These are phyloP conservation scores for Mongoloraphidia duomilia DNA, from an alignment of 2,888 invertebrate species.

Conservation along the genomic window DNA sequence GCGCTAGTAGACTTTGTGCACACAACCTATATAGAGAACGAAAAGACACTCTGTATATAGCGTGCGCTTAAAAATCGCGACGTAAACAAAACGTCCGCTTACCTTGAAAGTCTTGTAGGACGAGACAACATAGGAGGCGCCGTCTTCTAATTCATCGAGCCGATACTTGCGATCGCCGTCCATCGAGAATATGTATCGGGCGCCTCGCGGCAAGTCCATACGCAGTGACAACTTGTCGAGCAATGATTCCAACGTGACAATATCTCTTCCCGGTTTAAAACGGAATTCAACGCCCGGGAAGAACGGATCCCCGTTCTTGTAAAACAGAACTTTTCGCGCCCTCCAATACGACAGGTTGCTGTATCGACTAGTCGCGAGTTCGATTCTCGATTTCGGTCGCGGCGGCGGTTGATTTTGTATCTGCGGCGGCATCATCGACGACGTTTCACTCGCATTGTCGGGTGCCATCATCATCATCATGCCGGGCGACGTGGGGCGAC, in stretches of 20 bases:
- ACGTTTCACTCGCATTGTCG: slow-evolving; percentile 39
- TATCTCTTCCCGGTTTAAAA: slow-evolving; percentile 78
- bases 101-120: slow-evolving; percentile 87
- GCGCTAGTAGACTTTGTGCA: too few relatives aligned
- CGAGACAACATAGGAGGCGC: slow-evolving; percentile 86
- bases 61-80: too few relatives aligned
- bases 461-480: slow-evolving; percentile 39
- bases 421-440: slow-evolving; percentile 40
- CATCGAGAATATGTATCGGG: slow-evolving; percentile 82
- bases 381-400: slow-evolving; percentile 35
- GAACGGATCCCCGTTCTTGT: slow-evolving; percentile 86
- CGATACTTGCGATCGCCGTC: slow-evolving; percentile 76
- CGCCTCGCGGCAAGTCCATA: slow-evolving; percentile 76
- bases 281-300: slow-evolving; percentile 79
- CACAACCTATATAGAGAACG: too few relatives aligned
- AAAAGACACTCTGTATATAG: too few relatives aligned
- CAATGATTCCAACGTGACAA: slow-evolving; percentile 71
- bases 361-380: slow-evolving; percentile 44
- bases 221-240: slow-evolving; percentile 76
- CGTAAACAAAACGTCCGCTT: slow-evolving; percentile 22
- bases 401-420: slow-evolving; percentile 23
- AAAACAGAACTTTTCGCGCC: slow-evolving; percentile 75
- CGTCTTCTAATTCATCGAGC: slow-evolving; percentile 76
- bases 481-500: slow-evolving; percentile 33
- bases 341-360: slow-evolving; percentile 77